Percentiles rank a stretch among this genome's conserved stretches.
phyloP scores from a whole-genome alignment of 2,113 vertebrate genomes.

The Spermophilus dauricus region DNA sequence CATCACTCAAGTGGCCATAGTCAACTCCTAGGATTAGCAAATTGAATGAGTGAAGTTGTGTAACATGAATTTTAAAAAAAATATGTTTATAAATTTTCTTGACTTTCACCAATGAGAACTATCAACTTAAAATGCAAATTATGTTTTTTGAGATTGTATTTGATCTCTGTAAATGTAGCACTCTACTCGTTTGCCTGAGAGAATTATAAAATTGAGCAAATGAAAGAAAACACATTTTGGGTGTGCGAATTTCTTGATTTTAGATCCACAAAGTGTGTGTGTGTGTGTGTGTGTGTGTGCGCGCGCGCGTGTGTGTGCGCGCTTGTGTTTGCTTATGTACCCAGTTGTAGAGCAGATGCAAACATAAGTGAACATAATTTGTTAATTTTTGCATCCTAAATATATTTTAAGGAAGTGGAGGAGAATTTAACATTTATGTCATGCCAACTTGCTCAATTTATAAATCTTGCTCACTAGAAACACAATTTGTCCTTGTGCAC shows the following conservation, averaged over 20 bases:
- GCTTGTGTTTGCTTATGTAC: not conserved
- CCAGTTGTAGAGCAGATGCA: not conserved
- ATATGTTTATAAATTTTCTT: not conserved
- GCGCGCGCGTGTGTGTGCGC: no score
- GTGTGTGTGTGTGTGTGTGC: not conserved
- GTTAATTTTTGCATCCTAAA: not conserved
- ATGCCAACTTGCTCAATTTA: conserved; percentile 1
- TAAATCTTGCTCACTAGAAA: conserved; percentile 16
- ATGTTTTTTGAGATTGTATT: conserved; percentile 14
- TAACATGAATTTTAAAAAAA: not conserved
- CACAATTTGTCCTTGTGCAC: not conserved
- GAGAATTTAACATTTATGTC: not conserved
- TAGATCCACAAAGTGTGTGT: not conserved
- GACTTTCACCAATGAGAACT: not conserved
- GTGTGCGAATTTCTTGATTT: conserved; percentile 29
- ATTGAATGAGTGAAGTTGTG: not conserved
- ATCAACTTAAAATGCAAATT: conserved; percentile 29
- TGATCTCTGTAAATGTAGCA: not conserved
- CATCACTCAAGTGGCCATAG: not conserved
- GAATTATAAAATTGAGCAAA: conserved; percentile 29
- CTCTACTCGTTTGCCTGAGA: conserved; percentile 11
- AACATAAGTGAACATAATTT: conserved; percentile 5
- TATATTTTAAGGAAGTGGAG: not conserved
- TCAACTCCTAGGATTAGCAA: not conserved
- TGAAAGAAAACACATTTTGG: not conserved